Conservation (phyloP, 1,140 invertebrate species). For the Notospermus geniculatus region DNA sequence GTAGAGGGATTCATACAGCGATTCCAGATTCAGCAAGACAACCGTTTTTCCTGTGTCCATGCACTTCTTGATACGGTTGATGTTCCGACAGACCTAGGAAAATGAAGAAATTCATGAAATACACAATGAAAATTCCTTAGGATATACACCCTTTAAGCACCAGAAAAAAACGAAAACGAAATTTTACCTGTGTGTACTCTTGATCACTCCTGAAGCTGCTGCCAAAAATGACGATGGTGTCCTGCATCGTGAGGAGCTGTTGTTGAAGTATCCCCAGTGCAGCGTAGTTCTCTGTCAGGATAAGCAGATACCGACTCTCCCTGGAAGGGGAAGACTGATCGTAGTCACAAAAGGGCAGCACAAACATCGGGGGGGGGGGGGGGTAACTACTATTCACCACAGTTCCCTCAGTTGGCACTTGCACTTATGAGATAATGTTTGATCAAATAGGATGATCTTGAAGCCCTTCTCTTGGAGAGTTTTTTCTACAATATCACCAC, state of each 20-base stretch:
- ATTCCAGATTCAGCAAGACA: constrained; percentile 18
- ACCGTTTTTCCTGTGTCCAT: constrained; percentile 26
- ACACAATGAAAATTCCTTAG: too few species aligned
- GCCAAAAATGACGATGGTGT: constrained; percentile 14
- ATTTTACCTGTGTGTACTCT: constrained; percentile 12
- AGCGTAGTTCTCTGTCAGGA: constrained; percentile 12
- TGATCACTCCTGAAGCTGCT: constrained; percentile 12
- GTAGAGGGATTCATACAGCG: constrained; percentile 25
- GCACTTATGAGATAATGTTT: too few species aligned
- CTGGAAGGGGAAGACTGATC: neutral
- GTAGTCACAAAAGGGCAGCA: too few species aligned
- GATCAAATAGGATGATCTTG: too few species aligned
- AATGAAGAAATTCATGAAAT: too few species aligned
- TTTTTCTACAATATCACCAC: too few species aligned
- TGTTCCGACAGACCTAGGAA: constrained; percentile 24
- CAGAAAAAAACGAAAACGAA: too few species aligned
- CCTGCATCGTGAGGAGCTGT: neutral
- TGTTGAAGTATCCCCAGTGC: constrained; percentile 8
- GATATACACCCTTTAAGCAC: too few species aligned
- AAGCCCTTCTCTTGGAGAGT: too few species aligned
- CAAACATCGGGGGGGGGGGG: too few species aligned
- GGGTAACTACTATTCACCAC: too few species aligned
- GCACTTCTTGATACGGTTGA: constrained; percentile 24
- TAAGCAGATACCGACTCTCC: constrained; percentile 16
- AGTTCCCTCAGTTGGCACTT: too few species aligned